A percentile compares a stretch with the other conserved stretches of the same genome.
Conservation (phyloP, 2,113 vertebrate genomes). For the Sminthopsis crassicaudata region DNA sequence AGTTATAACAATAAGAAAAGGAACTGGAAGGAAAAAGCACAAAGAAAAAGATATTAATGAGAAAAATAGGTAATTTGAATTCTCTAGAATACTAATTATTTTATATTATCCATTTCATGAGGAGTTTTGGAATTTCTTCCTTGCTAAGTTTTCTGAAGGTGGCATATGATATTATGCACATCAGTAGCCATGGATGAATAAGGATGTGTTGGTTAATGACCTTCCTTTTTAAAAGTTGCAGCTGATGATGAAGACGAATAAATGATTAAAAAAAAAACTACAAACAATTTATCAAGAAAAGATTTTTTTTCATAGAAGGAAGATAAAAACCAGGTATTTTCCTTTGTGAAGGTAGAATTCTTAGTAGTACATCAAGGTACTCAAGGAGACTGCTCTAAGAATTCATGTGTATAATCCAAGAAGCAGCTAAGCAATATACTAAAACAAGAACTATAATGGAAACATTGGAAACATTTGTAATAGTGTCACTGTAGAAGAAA, state of each 20-base stretch:
- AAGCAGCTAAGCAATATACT: slow-evolving; percentile 14
- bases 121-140: too few species aligned
- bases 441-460: slow-evolving; percentile 34
- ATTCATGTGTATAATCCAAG: slow-evolving; percentile 15
- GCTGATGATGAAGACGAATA: slow-evolving; percentile 30
- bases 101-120: too few species aligned
- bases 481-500: background rate
- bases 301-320: background rate
- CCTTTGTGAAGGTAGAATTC: background rate
- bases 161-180: too few species aligned
- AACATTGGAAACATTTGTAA: background rate
- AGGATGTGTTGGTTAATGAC: background rate
- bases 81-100: too few species aligned
- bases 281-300: background rate
- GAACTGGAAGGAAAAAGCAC: too few species aligned
- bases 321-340: background rate
- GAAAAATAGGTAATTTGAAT: too few species aligned
- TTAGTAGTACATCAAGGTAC: background rate
- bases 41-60: too few species aligned
- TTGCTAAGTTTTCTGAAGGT: too few species aligned
- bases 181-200: too few species aligned
- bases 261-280: background rate
- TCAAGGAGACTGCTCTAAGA: background rate
- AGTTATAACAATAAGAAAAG: too few species aligned
- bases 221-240: slow-evolving; percentile 2